phyloP scores from a whole-genome alignment of 64 coral and sea anemone genomes.

The Anthopleura sola region DNA sequence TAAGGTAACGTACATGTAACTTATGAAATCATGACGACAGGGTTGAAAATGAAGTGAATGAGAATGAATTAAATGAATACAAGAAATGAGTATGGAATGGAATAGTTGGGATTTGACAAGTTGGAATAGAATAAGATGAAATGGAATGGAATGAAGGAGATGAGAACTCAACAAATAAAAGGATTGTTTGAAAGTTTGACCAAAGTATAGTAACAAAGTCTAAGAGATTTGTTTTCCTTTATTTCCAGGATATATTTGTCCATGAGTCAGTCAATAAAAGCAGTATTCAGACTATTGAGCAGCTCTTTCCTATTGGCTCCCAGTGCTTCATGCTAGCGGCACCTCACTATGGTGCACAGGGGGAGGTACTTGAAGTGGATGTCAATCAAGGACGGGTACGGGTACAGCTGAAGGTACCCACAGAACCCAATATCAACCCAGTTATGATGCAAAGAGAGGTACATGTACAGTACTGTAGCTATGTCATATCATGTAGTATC shows the following conservation, averaged over 20 bases:
- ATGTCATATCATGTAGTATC: no score
- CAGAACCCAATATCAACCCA: conserved; percentile 68
- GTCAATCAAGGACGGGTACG: conserved; percentile 78
- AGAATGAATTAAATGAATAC: no score
- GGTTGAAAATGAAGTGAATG: no score
- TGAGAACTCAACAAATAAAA: no score
- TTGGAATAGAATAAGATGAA: background rate
- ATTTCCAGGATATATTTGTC: conserved; percentile 70
- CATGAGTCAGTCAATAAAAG: conserved; percentile 57
- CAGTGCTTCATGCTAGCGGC: conserved; percentile 93
- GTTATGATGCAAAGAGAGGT: conserved; percentile 58
- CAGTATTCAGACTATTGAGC: conserved; percentile 65
- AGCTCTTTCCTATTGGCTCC: conserved; percentile 79
- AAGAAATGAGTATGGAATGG: no score
- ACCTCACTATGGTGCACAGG: conserved; percentile 86
- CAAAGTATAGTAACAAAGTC: no score
- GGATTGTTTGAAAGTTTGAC: no score
- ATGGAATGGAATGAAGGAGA: no score
- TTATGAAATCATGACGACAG: no score
- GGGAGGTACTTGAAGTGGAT: conserved; percentile 89
- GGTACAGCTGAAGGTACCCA: conserved; percentile 77
- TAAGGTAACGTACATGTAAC: conserved; percentile 23
- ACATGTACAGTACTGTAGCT: no score
- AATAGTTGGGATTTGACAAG: background rate
- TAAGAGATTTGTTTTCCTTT: no score